These are phyloP conservation scores for Neria commutata DNA, from an alignment of 2,888 invertebrate species.

Conservation along the genomic window DNA sequence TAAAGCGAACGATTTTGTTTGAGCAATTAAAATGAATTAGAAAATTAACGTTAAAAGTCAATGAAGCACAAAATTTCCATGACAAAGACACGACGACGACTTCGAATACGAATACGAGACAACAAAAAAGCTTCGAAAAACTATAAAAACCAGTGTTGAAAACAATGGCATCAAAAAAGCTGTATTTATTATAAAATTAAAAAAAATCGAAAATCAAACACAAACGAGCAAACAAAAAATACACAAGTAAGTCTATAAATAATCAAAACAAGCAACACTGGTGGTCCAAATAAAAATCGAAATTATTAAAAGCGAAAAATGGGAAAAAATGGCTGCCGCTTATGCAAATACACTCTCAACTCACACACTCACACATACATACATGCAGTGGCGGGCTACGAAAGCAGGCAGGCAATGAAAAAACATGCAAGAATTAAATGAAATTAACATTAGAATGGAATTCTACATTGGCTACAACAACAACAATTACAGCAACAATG, in stretches of 20 bases:
- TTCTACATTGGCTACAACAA: not conserved
- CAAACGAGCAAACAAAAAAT: not conserved
- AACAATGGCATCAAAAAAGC: conserved; percentile 24
- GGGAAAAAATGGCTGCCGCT: conserved; percentile 1
- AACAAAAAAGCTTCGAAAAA: conserved; percentile 33
- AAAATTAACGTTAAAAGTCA: conserved; percentile 52
- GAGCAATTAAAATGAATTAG: conserved; percentile 50
- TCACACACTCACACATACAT: too few species aligned
- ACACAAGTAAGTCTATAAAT: not conserved
- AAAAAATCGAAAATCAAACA: not conserved
- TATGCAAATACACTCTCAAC: not conserved
- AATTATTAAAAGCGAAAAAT: not conserved
- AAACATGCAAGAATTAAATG: not conserved
- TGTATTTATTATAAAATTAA: conserved; percentile 7
- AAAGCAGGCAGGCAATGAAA: not conserved
- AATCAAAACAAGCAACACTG: not conserved
- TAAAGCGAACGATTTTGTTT: conserved; percentile 18
- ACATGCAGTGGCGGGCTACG: conserved; percentile 2
- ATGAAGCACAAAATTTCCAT: conserved; percentile 54
- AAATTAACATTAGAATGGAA: conserved; percentile 1
- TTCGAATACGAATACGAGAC: conserved; percentile 23
- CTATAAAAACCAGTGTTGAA: conserved; percentile 28
- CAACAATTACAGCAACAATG: not conserved
- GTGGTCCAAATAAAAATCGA: not conserved
- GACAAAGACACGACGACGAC: conserved; percentile 44